Evolutionary conservation across 2,797 vertebrate genomes (phyloP), one percentile per base, ranked within the genome.

Genomic region (Caiman crocodilus): DNA sequence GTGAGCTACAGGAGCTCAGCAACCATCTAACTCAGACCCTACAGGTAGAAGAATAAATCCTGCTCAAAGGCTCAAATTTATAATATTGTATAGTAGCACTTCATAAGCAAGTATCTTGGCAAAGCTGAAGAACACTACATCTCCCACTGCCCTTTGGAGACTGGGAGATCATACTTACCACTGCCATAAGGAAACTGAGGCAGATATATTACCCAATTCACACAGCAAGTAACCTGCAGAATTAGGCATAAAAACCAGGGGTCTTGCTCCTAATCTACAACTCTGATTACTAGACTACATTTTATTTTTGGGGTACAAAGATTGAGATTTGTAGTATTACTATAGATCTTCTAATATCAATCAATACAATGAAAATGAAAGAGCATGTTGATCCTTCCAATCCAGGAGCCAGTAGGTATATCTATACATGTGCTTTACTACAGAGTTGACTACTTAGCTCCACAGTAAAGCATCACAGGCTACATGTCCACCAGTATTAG

Each of bases 21-120:
- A 90, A 80, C 73, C 90, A 90, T 90, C 85, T 92, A 94, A 94
- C 42, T 88, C 88, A 94, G 89, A 74, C 84, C 76, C 50, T 91
- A 88, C 12, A 3, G 82, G 87, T 76, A 88, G 88, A 94, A 92
- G 94, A 88, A 91, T 14, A 92, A 84, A 88, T 59, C 83, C 57
- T 74, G 73, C 82, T 90, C 92, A 88, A 93, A 95, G 15, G 76
- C 84, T 91, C 79, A 88, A 23, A 79, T 32, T 80, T 78, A 80
- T 74, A 95, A 82, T 76, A 90, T 90, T 79, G n/a, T 50, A 50
- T 10, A 50, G 42, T 50, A 50, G 42, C 42, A 50, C 42, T 50
- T 50, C 11, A 50, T 50, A 50, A 50, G 42, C 42, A 50, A 80
- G 87, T 58, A 93, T 82, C 79, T 30, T 57, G 58, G 93, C 94